Conservation (phyloP, 2,797 vertebrate genomes). For the Semotilus atromaculatus region DNA sequence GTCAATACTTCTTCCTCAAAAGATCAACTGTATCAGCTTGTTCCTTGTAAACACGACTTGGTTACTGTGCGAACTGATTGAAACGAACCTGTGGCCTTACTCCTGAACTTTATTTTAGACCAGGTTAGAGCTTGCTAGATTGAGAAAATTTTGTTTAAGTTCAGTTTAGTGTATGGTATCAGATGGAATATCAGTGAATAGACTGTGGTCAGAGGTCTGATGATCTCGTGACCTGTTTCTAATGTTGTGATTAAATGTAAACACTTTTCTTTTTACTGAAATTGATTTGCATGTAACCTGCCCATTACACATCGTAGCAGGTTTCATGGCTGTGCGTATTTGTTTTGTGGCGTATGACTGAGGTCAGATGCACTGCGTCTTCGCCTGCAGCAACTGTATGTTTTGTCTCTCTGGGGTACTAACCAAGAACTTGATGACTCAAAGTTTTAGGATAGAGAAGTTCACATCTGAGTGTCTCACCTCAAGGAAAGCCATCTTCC, state of each 20-base stretch:
- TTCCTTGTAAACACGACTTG: constrained; percentile 2
- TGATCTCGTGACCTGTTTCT: neutral
- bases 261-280: neutral
- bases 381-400: constrained; percentile 32
- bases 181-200: neutral
- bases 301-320: neutral
- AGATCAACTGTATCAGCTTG: neutral
- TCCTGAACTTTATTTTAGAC: neutral
- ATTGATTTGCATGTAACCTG: constrained; percentile 15
- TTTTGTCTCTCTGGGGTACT: constrained; percentile 32
- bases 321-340: constrained; percentile 6
- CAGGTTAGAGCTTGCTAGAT: neutral
- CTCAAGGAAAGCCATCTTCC: constrained; percentile 44
- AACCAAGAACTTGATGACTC: constrained; percentile 53
- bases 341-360: constrained; percentile 24
- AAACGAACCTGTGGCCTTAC: neutral
- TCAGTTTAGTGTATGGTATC: neutral
- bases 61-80: neutral
- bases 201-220: neutral
- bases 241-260: constrained; percentile 7
- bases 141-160: neutral
- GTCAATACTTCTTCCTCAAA: neutral
- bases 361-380: constrained; percentile 32
- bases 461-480: constrained; percentile 41
- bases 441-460: constrained; percentile 53